A percentile compares a stretch with the other conserved stretches of the same genome.
Evolutionary conservation across 2,797 vertebrate genomes (phyloP).

Genomic region (Mormyrus proboscirostris): DNA sequence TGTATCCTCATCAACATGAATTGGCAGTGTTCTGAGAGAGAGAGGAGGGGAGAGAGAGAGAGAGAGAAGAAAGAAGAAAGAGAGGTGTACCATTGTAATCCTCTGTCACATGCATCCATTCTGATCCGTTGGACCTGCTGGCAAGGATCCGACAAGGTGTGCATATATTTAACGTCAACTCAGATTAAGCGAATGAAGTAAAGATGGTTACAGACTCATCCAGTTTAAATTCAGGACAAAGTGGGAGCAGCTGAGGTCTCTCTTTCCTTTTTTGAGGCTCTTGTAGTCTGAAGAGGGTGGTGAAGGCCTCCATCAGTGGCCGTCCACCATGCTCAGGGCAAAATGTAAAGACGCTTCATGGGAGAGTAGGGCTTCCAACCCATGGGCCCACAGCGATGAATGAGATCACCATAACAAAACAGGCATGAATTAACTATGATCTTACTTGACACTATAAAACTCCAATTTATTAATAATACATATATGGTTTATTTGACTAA

Average conservation of each 20-base stretch:
- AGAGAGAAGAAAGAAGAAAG: neutral
- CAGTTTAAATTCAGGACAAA: neutral
- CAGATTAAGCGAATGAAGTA: neutral
- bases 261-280: neutral
- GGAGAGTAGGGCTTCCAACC: neutral
- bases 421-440: neutral
- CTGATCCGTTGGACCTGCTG: neutral
- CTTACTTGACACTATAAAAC: neutral
- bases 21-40: neutral
- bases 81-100: neutral
- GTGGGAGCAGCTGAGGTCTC: neutral
- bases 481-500: neutral
- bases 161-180: constrained; percentile 4
- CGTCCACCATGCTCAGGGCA: neutral
- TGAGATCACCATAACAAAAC: neutral
- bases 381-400: neutral
- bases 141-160: neutral
- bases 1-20: neutral
- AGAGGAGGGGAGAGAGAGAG: neutral
- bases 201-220: neutral
- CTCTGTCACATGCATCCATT: neutral
- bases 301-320: neutral
- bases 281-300: neutral
- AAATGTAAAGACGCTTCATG: neutral
- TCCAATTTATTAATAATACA: neutral